Base-by-base conservation (phyloP, 2,113 vertebrate genomes). In the Suncus etruscus region DNA sequence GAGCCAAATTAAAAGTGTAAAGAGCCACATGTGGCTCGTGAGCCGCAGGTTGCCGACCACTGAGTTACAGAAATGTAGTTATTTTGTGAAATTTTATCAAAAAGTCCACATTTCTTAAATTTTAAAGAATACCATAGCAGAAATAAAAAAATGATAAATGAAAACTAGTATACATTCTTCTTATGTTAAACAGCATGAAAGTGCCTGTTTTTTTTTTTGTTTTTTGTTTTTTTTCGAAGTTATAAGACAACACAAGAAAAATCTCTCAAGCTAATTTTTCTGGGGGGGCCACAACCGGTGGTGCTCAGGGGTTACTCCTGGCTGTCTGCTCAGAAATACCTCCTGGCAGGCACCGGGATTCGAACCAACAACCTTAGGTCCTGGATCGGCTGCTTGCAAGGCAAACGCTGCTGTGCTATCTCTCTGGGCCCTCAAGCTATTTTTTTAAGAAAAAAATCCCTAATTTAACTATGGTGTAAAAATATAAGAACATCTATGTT, bases 211-310 rank as follows among this genome's bases (percentile, higher is more conserved):
- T 89, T 84, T 72, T 8, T 24, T 75, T 72, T 51, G 61, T 51
- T 51, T 51, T 12, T 51, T 51, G 50, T 12, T 9, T 51, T 51
- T 9, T 54, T 10, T 54, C 51, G 2, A 54, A 20, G 63, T 11
- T 69, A 84, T 89, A 87, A 14, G 79, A 66, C 27, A 92, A 45
- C 75, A 4, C 20, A 93, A 82, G 77, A 70, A 68, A 89, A 68
- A 79, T 85, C 16, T 85, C 16, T 11, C 54, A 74, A 25, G 45
- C 79, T 25, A n/a, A 51, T 39, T 39, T 39, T n/a, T n/a, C n/a
- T n/a, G n/a, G n/a, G n/a, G n/a, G n/a, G n/a, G n/a, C n/a, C n/a
- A n/a, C n/a, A n/a, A n/a, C n/a, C n/a, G n/a, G n/a, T n/a, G n/a
- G n/a, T n/a, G n/a, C n/a, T n/a, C n/a, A n/a, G n/a, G n/a, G n/a